phyloP scores from a whole-genome alignment of 2,797 vertebrate genomes.

The Masticophis lateralis region DNA sequence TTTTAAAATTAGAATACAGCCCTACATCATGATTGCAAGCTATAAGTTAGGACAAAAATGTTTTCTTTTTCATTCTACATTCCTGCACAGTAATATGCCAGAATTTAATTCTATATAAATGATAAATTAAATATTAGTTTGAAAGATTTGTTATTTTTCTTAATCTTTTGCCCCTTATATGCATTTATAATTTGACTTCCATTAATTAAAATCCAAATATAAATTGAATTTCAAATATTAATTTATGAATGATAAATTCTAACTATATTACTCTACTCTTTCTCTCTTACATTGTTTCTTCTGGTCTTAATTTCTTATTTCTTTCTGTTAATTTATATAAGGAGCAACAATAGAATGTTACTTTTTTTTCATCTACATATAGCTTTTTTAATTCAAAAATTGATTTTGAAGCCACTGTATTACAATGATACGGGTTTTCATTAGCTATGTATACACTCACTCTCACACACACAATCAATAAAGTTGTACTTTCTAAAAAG shows the following conservation, averaged over 20 bases:
- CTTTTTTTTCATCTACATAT: slow-evolving; percentile 17
- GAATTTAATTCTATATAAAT: background rate
- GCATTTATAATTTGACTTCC: background rate
- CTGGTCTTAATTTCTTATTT: slow-evolving; percentile 46
- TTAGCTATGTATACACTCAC: slow-evolving; percentile 47
- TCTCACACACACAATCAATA: slow-evolving; percentile 62
- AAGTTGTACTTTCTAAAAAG: slow-evolving; percentile 63
- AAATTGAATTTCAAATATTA: background rate
- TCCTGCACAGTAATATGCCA: background rate
- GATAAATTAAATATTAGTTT: background rate
- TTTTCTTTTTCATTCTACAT: background rate
- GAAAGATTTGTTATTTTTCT: background rate
- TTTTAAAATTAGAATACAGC: background rate
- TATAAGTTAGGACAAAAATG: background rate
- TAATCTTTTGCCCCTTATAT: background rate
- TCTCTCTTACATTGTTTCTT: slow-evolving; percentile 12
- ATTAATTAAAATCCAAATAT: background rate
- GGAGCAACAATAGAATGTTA: slow-evolving; percentile 42
- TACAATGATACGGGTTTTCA: slow-evolving; percentile 54
- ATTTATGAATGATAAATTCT: background rate
- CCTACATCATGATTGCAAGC: background rate
- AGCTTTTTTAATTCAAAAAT: slow-evolving; percentile 40
- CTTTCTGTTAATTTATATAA: slow-evolving; percentile 42
- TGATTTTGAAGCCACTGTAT: slow-evolving; percentile 54
- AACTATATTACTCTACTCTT: slow-evolving; percentile 7